Base-by-base conservation (phyloP, 37 sponge, comb jelly and placozoan species). In the Sycon ciliatum region DNA sequence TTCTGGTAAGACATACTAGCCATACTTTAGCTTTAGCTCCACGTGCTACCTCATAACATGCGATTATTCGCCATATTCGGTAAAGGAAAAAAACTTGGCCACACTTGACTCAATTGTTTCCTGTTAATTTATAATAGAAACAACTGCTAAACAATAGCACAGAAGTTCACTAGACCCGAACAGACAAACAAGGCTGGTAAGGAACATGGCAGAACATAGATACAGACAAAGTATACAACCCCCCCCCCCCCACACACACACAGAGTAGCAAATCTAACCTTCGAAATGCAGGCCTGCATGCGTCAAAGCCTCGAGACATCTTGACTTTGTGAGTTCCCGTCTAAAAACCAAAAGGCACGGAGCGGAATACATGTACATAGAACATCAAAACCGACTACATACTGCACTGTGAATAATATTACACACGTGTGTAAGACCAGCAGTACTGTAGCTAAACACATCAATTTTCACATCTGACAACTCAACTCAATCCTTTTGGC, bases 271-370 rank as follows among this genome's bases (percentile, higher is more conserved):
- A 23, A 1, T 0, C 66, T 23, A 13, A 81, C 82, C 75, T 73
- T 40, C 82, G 83, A 71, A 93, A 88, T 2, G 86, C 89, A 1
- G 84, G 78, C 24, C 77, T 76, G n/a, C 83, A 76, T 53, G 83
- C 85, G 2, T 80, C 65, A 63, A 76, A 85, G 0, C 89, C 83
- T 36, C 89, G 70, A 18, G 94, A 83, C 34, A 93, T 56, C 37
- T 73, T 85, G 23, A 93, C 83, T 28, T 73, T 57, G 22, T 80
- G 39, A 22, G 67, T 76, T 6, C 85, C 80, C 18, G 63, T 42
- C 49, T 42, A 42, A 18, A 42, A 42, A 13, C 9, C 49, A 42
- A 42, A 30, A 58, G 61, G 23, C 32, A 63, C 3, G 2, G 65
- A 63, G 32, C 3, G 65, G 65, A 2, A 32, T 31, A 18, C 65